phyloP scores from a whole-genome alignment of 2,888 invertebrate species.

The Lamellibrachia columna region DNA sequence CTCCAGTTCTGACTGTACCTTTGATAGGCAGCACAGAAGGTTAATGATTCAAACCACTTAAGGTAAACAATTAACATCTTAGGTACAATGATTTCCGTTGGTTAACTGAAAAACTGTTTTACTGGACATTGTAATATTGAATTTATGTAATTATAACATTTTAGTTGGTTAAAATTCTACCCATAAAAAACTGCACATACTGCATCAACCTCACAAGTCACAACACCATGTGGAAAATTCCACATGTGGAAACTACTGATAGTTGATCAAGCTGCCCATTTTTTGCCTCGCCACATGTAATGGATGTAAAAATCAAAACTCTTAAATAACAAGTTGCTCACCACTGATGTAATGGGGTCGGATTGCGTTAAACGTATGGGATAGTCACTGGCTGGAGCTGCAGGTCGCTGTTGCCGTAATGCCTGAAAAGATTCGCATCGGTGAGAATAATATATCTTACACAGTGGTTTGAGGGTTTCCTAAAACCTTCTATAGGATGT shows the following conservation, averaged over 20 bases:
- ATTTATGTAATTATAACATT: too few relatives aligned
- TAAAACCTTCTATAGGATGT: background rate
- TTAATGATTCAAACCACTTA: background rate
- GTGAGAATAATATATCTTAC: background rate
- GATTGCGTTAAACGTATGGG: background rate
- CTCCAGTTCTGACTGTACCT: slow-evolving; percentile 52
- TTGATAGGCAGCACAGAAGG: slow-evolving; percentile 24
- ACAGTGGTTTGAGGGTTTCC: background rate
- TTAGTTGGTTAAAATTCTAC: too few relatives aligned
- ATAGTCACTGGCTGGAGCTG: background rate
- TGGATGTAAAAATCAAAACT: background rate
- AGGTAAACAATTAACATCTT: too few relatives aligned
- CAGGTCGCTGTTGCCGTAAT: slow-evolving; percentile 46
- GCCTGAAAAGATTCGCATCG: slow-evolving; percentile 43
- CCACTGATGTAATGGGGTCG: background rate
- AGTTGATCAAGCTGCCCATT: background rate
- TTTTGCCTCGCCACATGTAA: background rate
- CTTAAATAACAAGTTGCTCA: background rate
- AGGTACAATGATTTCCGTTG: too few relatives aligned
- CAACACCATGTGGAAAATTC: too few relatives aligned
- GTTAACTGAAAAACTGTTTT: too few relatives aligned
- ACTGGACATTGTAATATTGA: too few relatives aligned
- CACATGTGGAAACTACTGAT: background rate
- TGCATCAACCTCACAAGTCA: too few relatives aligned
- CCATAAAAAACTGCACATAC: too few relatives aligned